Percentiles rank a stretch among this genome's conserved stretches.
Evolutionary conservation across 2,888 invertebrate species (phyloP).

Genomic region (Lottia scabra): DNA sequence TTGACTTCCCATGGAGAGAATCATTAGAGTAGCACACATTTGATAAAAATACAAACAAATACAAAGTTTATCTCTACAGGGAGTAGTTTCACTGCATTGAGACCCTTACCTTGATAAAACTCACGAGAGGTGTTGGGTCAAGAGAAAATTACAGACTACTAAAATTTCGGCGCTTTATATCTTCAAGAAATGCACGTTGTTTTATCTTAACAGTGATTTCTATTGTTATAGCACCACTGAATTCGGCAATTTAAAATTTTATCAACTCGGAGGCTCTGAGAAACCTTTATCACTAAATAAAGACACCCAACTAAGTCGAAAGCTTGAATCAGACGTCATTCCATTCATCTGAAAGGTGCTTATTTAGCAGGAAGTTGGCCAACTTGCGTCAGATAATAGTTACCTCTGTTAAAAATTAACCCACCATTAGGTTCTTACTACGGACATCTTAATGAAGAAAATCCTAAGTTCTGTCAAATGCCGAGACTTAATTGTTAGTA

Average conservation of each 20-base stretch:
- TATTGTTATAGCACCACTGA: no score
- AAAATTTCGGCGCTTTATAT: no score
- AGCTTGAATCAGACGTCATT: background rate
- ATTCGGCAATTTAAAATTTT: no score
- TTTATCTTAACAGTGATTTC: no score
- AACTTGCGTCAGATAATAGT: background rate
- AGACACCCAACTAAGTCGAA: no score
- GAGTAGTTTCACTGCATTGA: background rate
- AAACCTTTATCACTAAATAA: no score
- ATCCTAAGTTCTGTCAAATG: background rate
- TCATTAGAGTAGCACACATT: slow-evolving; percentile 14
- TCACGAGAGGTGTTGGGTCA: no score
- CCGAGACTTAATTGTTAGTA: slow-evolving; percentile 1
- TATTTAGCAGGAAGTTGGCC: background rate
- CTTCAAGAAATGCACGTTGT: no score
- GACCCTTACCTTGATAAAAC: no score
- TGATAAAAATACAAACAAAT: slow-evolving; percentile 10
- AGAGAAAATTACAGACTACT: no score
- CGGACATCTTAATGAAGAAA: background rate
- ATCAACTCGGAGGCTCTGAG: no score
- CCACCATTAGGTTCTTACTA: background rate
- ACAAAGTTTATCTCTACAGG: slow-evolving; percentile 15
- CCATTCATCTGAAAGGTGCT: background rate
- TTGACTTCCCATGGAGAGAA: slow-evolving; percentile 14
- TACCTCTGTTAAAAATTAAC: background rate